A percentile compares a stretch with the other conserved stretches of the same genome.
Evolutionary conservation across 2,888 invertebrate genomes (phyloP).

Genomic region (Exephanes ischioxanthus): DNA sequence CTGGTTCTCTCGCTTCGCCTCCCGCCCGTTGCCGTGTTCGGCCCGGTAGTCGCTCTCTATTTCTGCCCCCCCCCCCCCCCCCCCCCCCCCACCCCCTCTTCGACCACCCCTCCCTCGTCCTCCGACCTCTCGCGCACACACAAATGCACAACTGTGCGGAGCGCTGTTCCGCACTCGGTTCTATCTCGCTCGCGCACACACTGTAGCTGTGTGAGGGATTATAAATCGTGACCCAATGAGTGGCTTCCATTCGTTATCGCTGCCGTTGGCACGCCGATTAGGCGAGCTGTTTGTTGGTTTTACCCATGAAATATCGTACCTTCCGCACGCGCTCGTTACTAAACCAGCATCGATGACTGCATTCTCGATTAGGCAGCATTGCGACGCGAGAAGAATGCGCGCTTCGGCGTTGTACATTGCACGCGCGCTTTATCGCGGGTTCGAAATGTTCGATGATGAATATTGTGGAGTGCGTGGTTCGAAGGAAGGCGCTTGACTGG

Average conservation of each 20-base stretch:
- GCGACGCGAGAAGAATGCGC: conserved; percentile 62
- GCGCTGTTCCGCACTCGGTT: conserved; percentile 46
- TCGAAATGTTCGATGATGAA: conserved; percentile 47
- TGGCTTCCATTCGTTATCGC: conserved; percentile 83
- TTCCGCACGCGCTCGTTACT: conserved; percentile 66
- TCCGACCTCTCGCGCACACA: conserved; percentile 41
- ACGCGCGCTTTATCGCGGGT: conserved; percentile 11
- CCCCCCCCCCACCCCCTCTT: too few relatives aligned
- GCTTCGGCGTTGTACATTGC: conserved; percentile 47
- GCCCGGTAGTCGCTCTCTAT: conserved; percentile 59
- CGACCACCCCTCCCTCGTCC: conserved; percentile 17
- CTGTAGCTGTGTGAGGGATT: conserved; percentile 77
- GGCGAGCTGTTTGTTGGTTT: conserved; percentile 73
- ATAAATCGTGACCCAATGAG: conserved; percentile 83
- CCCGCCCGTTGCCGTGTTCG: conserved; percentile 55
- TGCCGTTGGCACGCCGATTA: conserved; percentile 79
- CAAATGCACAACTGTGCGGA: conserved; percentile 43
- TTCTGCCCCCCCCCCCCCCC: too few relatives aligned
- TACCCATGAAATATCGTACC: conserved; percentile 69
- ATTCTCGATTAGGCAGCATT: conserved; percentile 68
- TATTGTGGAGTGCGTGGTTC: background rate
- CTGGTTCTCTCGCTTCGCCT: conserved; percentile 69
- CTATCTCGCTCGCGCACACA: conserved; percentile 70
- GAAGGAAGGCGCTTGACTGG: background rate
- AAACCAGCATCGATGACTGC: conserved; percentile 68